These are phyloP conservation scores for Drosophila picticornis DNA, from an alignment of 2,888 invertebrate species.

Conservation along the genomic window DNA sequence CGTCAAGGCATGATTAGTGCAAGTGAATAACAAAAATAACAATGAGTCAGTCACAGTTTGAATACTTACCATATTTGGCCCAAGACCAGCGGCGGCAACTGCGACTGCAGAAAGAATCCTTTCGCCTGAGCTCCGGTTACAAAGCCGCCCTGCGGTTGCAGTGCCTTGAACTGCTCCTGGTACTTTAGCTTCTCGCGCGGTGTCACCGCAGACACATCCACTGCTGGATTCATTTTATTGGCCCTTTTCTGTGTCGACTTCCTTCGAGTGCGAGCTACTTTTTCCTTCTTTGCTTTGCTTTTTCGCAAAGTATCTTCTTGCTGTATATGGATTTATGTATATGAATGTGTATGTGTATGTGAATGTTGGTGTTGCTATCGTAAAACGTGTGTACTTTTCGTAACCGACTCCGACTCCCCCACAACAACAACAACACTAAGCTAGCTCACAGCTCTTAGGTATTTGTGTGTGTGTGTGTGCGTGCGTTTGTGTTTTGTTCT, in stretches of 20 bases:
- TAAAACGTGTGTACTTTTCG: constrained; percentile 51
- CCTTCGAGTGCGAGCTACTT: constrained; percentile 29
- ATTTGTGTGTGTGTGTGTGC: constrained; percentile 52
- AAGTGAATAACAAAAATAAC: constrained; percentile 16
- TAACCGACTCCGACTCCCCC: constrained; percentile 57
- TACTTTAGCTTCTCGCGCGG: constrained; percentile 95
- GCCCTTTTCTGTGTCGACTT: constrained; percentile 22
- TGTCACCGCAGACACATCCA: constrained; percentile 95
- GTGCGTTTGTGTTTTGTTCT: constrained; percentile 59
- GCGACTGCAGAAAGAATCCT: constrained; percentile 96
- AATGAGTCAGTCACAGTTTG: constrained; percentile 17
- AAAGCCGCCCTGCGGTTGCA: constrained; percentile 94
- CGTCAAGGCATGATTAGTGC: constrained; percentile 31
- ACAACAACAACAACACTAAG: constrained; percentile 36
- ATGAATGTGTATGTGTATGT: constrained; percentile 13
- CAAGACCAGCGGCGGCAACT: constrained; percentile 94
- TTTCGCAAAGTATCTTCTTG: constrained; percentile 28
- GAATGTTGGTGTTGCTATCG: constrained; percentile 11
- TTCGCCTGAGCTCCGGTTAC: constrained; percentile 97
- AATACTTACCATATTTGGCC: constrained; percentile 96
- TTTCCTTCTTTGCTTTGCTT: constrained; percentile 9
- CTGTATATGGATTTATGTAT: constrained; percentile 6
- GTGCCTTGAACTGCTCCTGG: constrained; percentile 94
- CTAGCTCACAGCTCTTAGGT: constrained; percentile 36
- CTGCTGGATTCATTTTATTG: constrained; percentile 83